Base-by-base conservation (phyloP, 2,888 invertebrate genomes). In the Chrysolina americana region DNA sequence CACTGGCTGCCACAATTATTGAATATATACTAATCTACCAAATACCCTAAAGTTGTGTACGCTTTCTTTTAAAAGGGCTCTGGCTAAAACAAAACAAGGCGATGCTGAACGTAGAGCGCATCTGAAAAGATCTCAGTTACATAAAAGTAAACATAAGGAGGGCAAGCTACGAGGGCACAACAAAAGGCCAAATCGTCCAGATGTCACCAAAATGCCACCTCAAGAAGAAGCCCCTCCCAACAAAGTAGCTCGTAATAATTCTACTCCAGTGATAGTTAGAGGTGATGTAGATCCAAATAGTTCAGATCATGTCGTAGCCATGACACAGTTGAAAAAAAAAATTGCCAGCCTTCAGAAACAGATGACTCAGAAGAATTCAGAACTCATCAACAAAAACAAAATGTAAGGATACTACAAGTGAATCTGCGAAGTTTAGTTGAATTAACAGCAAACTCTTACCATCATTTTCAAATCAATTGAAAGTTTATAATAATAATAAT, bases 281-380 rank as follows among this genome's bases (percentile, higher is more conserved):
- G 86, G 85, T n/a, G 91, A 93, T 86, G 87, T 92, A 79, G 96
- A 96, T 87, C 95, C 95, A 0, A 95, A 95, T 86, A 95, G 95
- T 85, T 95, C 96, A 0, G 97, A 97, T 87, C 96, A 98, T 86
- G 95, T 98, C 64, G 96, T 98, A 15, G 97, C 97, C 0, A 95
- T 98, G 90, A 98, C 98, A 0, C 96, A 98, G 85, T 92, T 98
- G 13, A 96, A 96, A 86, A 98, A 98, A 87, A 95, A 97, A 85
- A 97, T 98, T 83, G 96, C 97, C 63, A 94, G 94, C 83, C 90
- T 98, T 53, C 96, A 98, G 87, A 97, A 96, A 87, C 96, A 95
- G 84, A 90, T 98, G 48, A 90, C 91, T 69, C 92, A 93, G 82
- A 98, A 98, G 87, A 97, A 98, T 86, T 92, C 92, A 76, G 95